phyloP scores from a whole-genome alignment of 2,797 vertebrate genomes.

The Xenopus petersii region DNA sequence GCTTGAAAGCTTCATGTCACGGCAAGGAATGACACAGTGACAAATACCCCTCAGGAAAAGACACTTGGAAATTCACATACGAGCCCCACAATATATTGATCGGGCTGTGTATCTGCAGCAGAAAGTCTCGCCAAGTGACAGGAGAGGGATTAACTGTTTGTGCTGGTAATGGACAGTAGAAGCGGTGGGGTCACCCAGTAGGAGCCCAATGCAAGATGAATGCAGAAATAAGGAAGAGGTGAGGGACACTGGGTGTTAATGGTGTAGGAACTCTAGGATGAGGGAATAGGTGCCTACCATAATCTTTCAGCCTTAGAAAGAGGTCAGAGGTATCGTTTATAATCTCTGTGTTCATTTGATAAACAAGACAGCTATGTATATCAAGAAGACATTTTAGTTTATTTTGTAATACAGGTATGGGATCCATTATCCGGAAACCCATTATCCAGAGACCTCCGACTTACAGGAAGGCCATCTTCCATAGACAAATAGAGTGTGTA shows the following conservation, averaged over 20 bases:
- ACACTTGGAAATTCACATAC: slow-evolving; percentile 15
- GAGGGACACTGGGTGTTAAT: not conserved
- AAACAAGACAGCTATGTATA: too few species aligned
- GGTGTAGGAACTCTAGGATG: too few species aligned
- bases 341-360: too few species aligned
- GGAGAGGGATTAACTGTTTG: slow-evolving; percentile 15
- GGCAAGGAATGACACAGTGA: slow-evolving; percentile 33
- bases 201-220: not conserved
- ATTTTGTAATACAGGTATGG: too few species aligned
- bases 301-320: too few species aligned
- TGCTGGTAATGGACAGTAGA: slow-evolving; percentile 6
- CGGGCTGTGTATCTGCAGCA: slow-evolving; percentile 1
- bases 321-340: too few species aligned
- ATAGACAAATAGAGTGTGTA: too few species aligned
- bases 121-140: not conserved
- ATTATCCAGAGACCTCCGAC: too few species aligned
- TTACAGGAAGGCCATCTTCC: too few species aligned
- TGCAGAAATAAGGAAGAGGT: not conserved
- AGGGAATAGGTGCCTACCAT: too few species aligned
- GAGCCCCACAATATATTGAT: slow-evolving; percentile 35
- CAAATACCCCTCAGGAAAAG: slow-evolving; percentile 29
- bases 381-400: too few species aligned
- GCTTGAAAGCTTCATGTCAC: slow-evolving; percentile 41
- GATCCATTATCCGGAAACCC: too few species aligned
- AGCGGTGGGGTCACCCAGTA: not conserved